phyloP scores from a whole-genome alignment of 2,888 invertebrate genomes.

The Muschampia plurimacula region DNA sequence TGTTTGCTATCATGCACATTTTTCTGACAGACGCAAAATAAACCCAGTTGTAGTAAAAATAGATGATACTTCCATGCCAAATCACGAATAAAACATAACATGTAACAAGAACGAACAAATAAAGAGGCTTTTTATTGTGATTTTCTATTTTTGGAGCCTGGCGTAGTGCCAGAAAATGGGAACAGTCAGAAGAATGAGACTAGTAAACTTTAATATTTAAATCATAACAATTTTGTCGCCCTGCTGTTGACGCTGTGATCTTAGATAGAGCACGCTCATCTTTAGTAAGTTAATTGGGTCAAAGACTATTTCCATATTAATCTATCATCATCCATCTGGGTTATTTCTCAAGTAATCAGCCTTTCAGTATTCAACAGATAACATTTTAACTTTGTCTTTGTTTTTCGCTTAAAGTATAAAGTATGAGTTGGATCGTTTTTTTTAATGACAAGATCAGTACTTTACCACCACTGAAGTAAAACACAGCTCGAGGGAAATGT shows the following conservation, averaged over 20 bases:
- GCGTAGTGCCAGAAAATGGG: background rate
- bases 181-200: background rate
- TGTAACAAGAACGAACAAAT: slow-evolving; percentile 2
- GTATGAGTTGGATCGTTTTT: too few relatives aligned
- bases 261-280: slow-evolving; percentile 35
- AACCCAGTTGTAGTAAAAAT: background rate
- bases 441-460: too few relatives aligned
- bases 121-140: slow-evolving; percentile 7
- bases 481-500: too few relatives aligned
- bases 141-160: slow-evolving; percentile 7
- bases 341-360: slow-evolving; percentile 7
- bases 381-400: background rate
- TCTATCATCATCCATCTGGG: slow-evolving; percentile 24
- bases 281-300: slow-evolving; percentile 37
- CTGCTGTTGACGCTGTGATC: slow-evolving; percentile 26
- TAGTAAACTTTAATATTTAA: slow-evolving; percentile 26
- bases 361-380: background rate
- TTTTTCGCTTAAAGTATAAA: background rate
- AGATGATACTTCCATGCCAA: slow-evolving; percentile 10
- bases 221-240: slow-evolving; percentile 34
- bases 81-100: slow-evolving; percentile 4
- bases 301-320: slow-evolving; percentile 30
- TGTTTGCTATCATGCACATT: background rate
- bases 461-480: too few relatives aligned
- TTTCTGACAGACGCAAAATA: background rate